Evolutionary conservation across 2,113 vertebrate species (phyloP).

Genomic region (Sminthopsis crassicaudata): DNA sequence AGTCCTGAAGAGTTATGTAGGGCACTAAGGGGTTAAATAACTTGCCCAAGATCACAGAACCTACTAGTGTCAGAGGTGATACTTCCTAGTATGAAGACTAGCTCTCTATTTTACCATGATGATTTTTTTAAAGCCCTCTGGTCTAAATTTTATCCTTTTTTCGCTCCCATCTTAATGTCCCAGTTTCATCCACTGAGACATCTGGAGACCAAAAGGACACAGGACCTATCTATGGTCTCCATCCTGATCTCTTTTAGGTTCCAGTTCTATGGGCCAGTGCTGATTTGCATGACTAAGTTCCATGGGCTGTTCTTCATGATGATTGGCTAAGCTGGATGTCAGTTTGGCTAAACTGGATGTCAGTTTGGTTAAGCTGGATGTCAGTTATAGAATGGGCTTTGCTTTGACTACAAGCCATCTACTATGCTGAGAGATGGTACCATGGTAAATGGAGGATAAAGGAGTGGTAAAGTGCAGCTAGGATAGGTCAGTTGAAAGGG

Average conservation of each 20-base stretch:
- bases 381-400: neutral
- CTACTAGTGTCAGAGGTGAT: neutral
- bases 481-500: slow-evolving; percentile 16
- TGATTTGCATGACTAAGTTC: neutral
- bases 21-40: neutral
- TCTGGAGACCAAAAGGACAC: neutral
- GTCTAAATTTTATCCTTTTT: neutral
- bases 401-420: neutral
- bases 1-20: neutral
- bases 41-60: neutral
- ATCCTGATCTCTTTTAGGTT: neutral
- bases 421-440: neutral
- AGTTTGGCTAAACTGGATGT: neutral
- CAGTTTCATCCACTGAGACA: neutral
- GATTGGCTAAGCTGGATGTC: neutral
- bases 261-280: neutral
- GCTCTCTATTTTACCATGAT: neutral
- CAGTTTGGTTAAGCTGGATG: neutral
- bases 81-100: neutral
- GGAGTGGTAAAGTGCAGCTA: neutral
- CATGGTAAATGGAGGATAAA: neutral
- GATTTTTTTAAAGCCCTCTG: neutral
- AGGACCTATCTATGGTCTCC: neutral
- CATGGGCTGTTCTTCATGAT: neutral
- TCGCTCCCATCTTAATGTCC: neutral